These are phyloP conservation scores for Zhuqinia jingwanae DNA, from an alignment of 2,888 invertebrate genomes.

Conservation along the genomic window DNA sequence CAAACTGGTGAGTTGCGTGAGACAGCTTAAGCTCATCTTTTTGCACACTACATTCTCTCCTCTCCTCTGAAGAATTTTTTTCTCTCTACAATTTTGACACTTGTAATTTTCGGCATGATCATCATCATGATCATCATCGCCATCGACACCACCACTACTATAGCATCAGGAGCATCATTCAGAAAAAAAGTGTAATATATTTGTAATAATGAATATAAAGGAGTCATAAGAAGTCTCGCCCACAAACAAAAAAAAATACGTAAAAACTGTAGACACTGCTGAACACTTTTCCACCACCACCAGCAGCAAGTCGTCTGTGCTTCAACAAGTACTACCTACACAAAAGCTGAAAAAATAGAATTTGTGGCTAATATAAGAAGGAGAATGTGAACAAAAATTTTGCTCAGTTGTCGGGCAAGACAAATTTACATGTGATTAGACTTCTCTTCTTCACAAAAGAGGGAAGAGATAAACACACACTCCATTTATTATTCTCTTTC, in stretches of 20 bases:
- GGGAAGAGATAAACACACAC: no score
- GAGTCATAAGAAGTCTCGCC: constrained; percentile 68
- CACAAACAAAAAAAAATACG: constrained; percentile 52
- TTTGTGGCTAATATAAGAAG: constrained; percentile 78
- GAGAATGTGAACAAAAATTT: constrained; percentile 73
- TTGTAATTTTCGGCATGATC: constrained; percentile 57
- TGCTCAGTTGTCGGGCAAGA: constrained; percentile 74
- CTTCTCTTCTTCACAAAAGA: constrained; percentile 50
- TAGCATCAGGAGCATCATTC: constrained; percentile 42
- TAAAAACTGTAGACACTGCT: constrained; percentile 38
- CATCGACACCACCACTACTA: constrained; percentile 50
- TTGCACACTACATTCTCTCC: constrained; percentile 11
- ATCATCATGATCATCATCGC: constrained; percentile 49
- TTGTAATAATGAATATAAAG: constrained; percentile 64
- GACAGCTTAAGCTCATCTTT: constrained; percentile 61
- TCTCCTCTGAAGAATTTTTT: constrained; percentile 24
- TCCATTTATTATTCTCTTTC: background rate
- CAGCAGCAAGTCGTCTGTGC: constrained; percentile 22
- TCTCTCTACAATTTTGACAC: constrained; percentile 45
- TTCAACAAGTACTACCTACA: constrained; percentile 71
- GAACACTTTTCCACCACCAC: background rate
- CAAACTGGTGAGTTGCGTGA: constrained; percentile 21
- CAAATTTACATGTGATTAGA: constrained; percentile 66
- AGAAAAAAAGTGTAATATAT: constrained; percentile 60
- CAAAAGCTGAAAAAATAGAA: constrained; percentile 75